Percentiles rank a stretch among this genome's conserved stretches.
Evolutionary conservation across 2,888 invertebrate species (phyloP).

Genomic region (Steinernema hermaphroditum): DNA sequence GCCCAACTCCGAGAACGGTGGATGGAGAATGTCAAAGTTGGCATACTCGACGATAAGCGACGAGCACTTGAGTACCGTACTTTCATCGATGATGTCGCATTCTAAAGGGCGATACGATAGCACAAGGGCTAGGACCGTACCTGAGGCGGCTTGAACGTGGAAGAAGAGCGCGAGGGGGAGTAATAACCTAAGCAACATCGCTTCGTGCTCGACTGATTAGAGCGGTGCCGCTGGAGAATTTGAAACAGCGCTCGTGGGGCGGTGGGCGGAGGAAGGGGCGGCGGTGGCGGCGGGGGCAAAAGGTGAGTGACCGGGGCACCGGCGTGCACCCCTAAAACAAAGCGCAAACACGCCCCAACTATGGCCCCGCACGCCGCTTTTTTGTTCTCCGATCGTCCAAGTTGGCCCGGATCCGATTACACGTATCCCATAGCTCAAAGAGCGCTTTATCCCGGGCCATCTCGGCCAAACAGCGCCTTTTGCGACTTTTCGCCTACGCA

Average conservation of each 20-base stretch:
- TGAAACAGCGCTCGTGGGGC: conserved; percentile 3
- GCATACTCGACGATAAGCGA: conserved; percentile 49
- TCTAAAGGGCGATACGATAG: too few relatives aligned
- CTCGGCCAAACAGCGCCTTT: too few relatives aligned
- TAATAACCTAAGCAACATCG: conserved; percentile 14
- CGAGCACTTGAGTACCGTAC: conserved; percentile 49
- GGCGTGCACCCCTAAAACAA: conserved; percentile 17
- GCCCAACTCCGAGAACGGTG: conserved; percentile 46
- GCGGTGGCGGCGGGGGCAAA: conserved; percentile 5
- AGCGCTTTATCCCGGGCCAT: background rate
- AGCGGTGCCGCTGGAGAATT: background rate
- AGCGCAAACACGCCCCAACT: background rate
- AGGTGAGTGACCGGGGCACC: conserved; percentile 18
- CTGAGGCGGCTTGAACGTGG: background rate
- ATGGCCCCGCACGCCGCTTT: background rate
- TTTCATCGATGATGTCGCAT: conserved; percentile 53
- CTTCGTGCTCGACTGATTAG: background rate
- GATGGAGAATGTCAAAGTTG: conserved; percentile 43
- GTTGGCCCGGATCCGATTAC: background rate
- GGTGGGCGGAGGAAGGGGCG: conserved; percentile 14
- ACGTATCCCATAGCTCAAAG: background rate
- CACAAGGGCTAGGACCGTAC: background rate
- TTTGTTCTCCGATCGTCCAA: background rate
- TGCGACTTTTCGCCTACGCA: background rate
- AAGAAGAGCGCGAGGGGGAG: background rate